phyloP scores from a whole-genome alignment of 1,140 invertebrate species.

The Lepidurus couesii region DNA sequence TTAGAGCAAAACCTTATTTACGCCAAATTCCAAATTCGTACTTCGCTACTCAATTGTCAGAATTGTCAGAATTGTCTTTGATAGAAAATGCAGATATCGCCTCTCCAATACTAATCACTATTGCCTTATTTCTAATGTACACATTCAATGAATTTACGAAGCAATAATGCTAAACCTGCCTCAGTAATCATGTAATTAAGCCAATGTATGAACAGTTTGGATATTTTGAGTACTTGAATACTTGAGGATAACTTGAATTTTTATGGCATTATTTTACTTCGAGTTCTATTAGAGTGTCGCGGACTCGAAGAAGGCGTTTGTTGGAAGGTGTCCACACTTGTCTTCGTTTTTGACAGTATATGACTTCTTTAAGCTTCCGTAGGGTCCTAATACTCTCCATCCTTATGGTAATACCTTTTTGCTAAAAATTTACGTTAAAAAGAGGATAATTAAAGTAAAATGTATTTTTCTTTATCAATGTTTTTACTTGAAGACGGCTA shows the following conservation, averaged over 20 bases:
- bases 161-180: too few relatives aligned
- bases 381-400: not conserved
- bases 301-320: not conserved
- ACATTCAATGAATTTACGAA: too few relatives aligned
- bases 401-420: not conserved
- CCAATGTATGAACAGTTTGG: too few relatives aligned
- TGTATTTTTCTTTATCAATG: not conserved
- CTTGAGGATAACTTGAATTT: not conserved
- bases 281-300: not conserved
- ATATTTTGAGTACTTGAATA: too few relatives aligned
- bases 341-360: not conserved
- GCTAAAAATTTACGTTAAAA: not conserved
- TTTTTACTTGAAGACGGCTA: not conserved
- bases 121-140: too few relatives aligned
- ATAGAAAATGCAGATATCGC: too few relatives aligned
- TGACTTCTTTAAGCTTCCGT: not conserved
- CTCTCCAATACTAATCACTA: too few relatives aligned
- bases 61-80: too few relatives aligned
- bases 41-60: too few relatives aligned
- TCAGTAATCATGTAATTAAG: too few relatives aligned
- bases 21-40: too few relatives aligned
- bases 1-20: too few relatives aligned
- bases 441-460: not conserved
- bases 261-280: not conserved
- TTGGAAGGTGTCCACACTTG: not conserved